Base-by-base conservation (phyloP, 2,888 invertebrate genomes). In the Abrostola tripartita region DNA sequence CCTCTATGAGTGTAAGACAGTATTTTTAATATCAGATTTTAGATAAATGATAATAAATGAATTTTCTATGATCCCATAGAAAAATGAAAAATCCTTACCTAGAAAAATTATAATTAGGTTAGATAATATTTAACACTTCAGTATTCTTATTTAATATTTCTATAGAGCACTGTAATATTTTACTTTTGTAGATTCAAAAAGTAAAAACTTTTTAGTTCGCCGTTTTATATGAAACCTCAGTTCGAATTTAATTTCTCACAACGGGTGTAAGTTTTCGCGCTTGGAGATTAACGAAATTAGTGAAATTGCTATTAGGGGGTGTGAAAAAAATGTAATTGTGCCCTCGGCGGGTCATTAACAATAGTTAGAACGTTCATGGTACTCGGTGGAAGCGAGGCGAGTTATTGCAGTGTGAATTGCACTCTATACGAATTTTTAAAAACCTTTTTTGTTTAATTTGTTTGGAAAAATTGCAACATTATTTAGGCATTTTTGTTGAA, bases 341-440 rank as follows among this genome's bases (percentile, higher is more conserved):
- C 91, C 88, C 93, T 93, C 85, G 88, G 82, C 81, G 87, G 83
- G 92, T 91, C 93, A 91, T 94, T 93, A 93, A 93, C 92, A 89
- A 92, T 91, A 92, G 92, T 93, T 91, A 90, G 83, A 82, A 72
- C 52, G 81, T 76, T 81, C 72, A 63, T 81, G 73, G 70, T 68
- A 76, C 81, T 79, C 71, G 64, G 69, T 65, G 77, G 74, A 71
- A 71, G 74, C 56, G 49, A 74, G 61, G 60, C 79, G 76, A 79
- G 74, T 83, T 82, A 79, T 84, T 74, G 73, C 74, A 73, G 64
- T 77, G 71, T 72, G 78, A 76, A 71, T 71, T 79, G 77, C 78
- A 76, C 78, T 75, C 77, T 70, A 70, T 68, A 69, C 66, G 62
- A 73, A 63, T 71, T 74, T 76, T 77, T 57, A 60, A 71, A 69